Evolutionary conservation across 53 echinoderm and acorn worm genomes (phyloP).

Genomic region (Henricia sp.): DNA sequence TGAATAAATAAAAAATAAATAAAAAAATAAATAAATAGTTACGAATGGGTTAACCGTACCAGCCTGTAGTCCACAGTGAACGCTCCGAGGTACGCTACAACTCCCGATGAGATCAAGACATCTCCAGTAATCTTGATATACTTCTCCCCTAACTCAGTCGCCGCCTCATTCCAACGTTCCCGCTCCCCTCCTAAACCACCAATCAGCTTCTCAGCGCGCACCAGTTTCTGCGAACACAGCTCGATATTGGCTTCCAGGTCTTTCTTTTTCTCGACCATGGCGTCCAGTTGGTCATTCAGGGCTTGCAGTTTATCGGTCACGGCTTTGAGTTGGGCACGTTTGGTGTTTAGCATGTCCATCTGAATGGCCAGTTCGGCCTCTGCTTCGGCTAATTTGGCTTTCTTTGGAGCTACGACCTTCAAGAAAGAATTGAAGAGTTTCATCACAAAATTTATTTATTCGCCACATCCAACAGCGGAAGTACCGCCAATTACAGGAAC

Average conservation of each 20-base stretch:
- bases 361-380: slow-evolving; percentile 91
- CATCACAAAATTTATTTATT: no score
- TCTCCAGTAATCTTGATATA: slow-evolving; percentile 97
- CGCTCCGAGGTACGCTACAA: slow-evolving; percentile 96
- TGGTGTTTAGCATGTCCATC: slow-evolving; percentile 95
- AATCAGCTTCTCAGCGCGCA: slow-evolving; percentile 96
- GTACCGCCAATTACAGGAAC: no score
- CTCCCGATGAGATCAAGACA: slow-evolving; percentile 94
- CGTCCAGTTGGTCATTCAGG: slow-evolving; percentile 88
- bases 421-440: no score
- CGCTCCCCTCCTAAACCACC: slow-evolving; percentile 97
- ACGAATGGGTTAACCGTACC: slow-evolving; percentile 43
- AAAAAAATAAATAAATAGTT: not conserved
- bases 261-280: slow-evolving; percentile 95
- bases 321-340: slow-evolving; percentile 94
- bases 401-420: slow-evolving; percentile 96
- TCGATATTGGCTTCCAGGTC: slow-evolving; percentile 97
- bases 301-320: slow-evolving; percentile 91
- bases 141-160: slow-evolving; percentile 70
- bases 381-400: slow-evolving; percentile 87
- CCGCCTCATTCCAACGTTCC: slow-evolving; percentile 92
- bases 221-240: slow-evolving; percentile 96
- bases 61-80: slow-evolving; percentile 98
- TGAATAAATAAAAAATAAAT: no score
- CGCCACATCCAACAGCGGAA: no score